Conservation (phyloP, 1,140 invertebrate genomes). For the Vanessa atalanta region DNA sequence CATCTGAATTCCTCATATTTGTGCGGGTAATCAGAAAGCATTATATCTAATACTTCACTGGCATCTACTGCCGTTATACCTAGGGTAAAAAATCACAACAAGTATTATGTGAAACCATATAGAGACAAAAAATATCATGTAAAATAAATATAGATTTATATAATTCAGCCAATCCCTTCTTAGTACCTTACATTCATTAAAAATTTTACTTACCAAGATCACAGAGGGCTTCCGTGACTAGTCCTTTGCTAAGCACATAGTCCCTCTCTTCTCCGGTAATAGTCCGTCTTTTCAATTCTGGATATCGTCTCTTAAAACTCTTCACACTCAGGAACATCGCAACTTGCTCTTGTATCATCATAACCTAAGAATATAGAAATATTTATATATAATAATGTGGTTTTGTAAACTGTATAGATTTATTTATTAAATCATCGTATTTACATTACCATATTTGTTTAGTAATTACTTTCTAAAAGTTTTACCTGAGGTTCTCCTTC, state of each 20-base stretch:
- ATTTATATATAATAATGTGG: background rate
- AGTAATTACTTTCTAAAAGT: background rate
- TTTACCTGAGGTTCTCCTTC: conserved; percentile 68
- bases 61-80: conserved; percentile 95
- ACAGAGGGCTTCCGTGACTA: conserved; percentile 95
- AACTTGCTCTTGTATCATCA: conserved; percentile 87
- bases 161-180: no score
- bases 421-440: background rate
- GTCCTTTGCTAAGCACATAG: conserved; percentile 90
- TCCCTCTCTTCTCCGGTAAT: conserved; percentile 95
- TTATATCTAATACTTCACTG: conserved; percentile 95
- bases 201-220: conserved; percentile 85
- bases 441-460: background rate
- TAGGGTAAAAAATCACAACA: conserved; percentile 39
- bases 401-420: background rate
- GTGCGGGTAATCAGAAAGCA: conserved; percentile 96
- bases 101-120: no score
- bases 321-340: conserved; percentile 95
- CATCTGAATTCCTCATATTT: conserved; percentile 96
- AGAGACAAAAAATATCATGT: no score
- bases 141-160: background rate
- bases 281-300: conserved; percentile 90
- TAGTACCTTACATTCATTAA: background rate
- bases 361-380: conserved; percentile 64
- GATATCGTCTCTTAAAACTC: conserved; percentile 97